Evolutionary conservation across 2,113 vertebrate genomes (phyloP), one percentile per base, ranked within the genome.

Genomic region (Chloropsis hardwickii): DNA sequence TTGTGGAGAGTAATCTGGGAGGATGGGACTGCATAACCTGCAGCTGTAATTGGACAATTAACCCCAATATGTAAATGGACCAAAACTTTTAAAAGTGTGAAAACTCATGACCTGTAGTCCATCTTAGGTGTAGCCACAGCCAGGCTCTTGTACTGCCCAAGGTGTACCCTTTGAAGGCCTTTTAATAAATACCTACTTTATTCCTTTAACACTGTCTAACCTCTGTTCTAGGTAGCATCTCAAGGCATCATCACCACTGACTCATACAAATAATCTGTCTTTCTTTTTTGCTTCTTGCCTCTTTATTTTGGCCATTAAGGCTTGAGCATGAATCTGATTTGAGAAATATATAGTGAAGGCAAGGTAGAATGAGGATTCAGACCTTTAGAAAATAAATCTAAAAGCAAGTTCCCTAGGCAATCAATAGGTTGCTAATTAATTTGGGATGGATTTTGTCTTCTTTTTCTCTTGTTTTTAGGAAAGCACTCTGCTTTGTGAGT

Each of bases 51-150:
- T 67, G 65, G 33, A 47, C 33, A 47, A 27, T 35, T 27, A 27
- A 33, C 17, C 16, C 17, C 33, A 47, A 27, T 47, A 47, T 13
- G 6, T 18, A 67, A n/a, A 35, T 35, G 33, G 12, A 27, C 9
- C 12, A 67, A 67, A 67, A 5, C 6, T 13, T 25, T 13, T 25
- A 47, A 35, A 45, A n/a, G 12, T 35, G 33, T 35, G 16, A 47
- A 47, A 66, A 66, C 23, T n/a, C 8, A 1, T n/a, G 23, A 47
- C 8, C 15, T 19, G 11, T 12, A 0, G 1, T 25, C 64, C 31
- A 10, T 19, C 33, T 47, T 66, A 11, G 11, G 31, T 27, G 6
- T 24, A 37, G 57, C 7, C 29, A 20, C 5, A 3, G 53, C 11
- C 11, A 20, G 29, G 53, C 10, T 11, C 42, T 45, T 66, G 31